Evolutionary conservation across 2,113 vertebrate genomes (phyloP).

Genomic region (Plotosus lineatus): DNA sequence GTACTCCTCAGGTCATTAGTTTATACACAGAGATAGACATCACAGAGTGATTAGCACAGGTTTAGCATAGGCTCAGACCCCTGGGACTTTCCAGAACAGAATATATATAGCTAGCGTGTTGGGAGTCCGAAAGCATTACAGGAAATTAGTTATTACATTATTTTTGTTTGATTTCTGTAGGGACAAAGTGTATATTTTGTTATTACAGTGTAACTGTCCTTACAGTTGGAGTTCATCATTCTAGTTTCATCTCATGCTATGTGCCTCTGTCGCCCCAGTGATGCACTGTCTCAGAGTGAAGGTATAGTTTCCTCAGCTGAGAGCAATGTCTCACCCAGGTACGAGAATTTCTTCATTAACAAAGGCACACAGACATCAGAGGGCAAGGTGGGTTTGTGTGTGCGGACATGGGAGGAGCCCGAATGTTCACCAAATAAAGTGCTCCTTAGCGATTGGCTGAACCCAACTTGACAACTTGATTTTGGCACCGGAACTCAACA

Average conservation of each 20-base stretch:
- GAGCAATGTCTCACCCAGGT: slow-evolving; percentile 78
- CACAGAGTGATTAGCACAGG: not conserved
- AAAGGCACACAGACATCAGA: slow-evolving; percentile 78
- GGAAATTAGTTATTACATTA: too few relatives aligned
- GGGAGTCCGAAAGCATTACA: not conserved
- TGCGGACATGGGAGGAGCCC: slow-evolving; percentile 46
- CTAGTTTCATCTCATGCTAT: slow-evolving; percentile 14
- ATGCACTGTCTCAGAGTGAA: slow-evolving; percentile 24
- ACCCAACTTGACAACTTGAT: slow-evolving; percentile 70
- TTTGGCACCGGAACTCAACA: slow-evolving; percentile 62
- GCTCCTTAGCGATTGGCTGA: slow-evolving; percentile 56
- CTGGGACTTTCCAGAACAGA: not conserved
- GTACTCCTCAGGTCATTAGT: not conserved
- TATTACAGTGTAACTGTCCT: not conserved
- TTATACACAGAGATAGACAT: not conserved
- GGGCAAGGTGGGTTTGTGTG: slow-evolving; percentile 56
- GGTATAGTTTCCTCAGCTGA: slow-evolving; percentile 70
- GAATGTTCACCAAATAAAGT: slow-evolving; percentile 70
- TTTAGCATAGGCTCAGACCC: not conserved
- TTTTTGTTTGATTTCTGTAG: not conserved
- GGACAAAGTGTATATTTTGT: not conserved
- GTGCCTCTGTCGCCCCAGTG: not conserved
- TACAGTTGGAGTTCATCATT: not conserved
- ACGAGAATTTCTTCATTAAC: slow-evolving; percentile 81
- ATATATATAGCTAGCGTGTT: not conserved